These are phyloP conservation scores for Heteromyza rotundicornis DNA, from an alignment of 2,888 invertebrate species.

Conservation along the genomic window DNA sequence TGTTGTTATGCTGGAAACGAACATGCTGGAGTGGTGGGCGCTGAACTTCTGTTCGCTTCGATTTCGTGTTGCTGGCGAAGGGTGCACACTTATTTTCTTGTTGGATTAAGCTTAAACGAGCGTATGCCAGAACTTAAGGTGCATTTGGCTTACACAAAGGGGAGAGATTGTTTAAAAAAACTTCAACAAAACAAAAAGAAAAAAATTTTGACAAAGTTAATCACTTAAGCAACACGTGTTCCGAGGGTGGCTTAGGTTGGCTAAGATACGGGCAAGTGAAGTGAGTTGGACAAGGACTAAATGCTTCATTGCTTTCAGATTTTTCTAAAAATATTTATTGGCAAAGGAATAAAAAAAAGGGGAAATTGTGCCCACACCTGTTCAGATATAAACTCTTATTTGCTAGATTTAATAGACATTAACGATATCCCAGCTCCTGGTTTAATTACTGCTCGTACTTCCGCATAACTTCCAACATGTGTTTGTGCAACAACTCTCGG, in stretches of 20 bases:
- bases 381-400: too few species aligned
- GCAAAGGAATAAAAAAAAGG: too few species aligned
- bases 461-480: conserved; percentile 37
- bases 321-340: too few species aligned
- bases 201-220: conserved; percentile 25
- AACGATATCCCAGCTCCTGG: too few species aligned
- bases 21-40: background rate
- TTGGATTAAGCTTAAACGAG: conserved; percentile 10
- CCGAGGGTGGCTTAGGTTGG: background rate
- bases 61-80: background rate
- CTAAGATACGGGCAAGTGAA: too few species aligned
- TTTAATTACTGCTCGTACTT: conserved; percentile 29
- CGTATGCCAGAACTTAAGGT: background rate
- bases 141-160: background rate
- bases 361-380: too few species aligned
- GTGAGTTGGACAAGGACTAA: too few species aligned
- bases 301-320: too few species aligned
- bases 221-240: conserved; percentile 29
- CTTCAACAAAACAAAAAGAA: background rate
- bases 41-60: background rate
- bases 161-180: background rate
- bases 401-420: too few species aligned
- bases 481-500: conserved; percentile 36
- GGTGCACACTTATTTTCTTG: background rate
- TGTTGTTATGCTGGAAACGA: background rate